Conservation (phyloP, 1,140 invertebrate species). For the Heliconius eleuchia region DNA sequence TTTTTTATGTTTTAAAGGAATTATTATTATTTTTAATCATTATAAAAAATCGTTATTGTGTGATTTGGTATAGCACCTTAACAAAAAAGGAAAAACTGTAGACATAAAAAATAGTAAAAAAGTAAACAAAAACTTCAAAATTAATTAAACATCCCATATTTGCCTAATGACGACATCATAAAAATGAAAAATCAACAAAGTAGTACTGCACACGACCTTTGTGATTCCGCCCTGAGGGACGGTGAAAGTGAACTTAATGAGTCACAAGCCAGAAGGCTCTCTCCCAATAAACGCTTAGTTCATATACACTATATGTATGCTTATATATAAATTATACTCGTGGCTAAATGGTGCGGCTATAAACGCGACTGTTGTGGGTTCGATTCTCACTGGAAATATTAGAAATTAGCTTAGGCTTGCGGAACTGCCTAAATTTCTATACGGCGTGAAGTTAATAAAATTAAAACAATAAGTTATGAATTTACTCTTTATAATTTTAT, state of each 20-base stretch:
- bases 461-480: neutral
- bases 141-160: neutral
- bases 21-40: no score
- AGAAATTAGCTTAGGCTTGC: no score
- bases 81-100: neutral
- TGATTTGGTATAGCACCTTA: no score
- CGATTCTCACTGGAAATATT: no score
- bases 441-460: neutral
- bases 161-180: slow-evolving; percentile 2
- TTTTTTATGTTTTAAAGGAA: no score
- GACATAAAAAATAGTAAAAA: neutral
- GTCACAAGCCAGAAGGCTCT: slow-evolving; percentile 44
- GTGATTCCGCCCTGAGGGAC: slow-evolving; percentile 39
- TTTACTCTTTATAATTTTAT: neutral
- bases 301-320: neutral
- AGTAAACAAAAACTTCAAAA: neutral
- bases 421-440: no score
- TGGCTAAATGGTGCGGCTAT: no score
- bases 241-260: slow-evolving; percentile 66
- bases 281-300: slow-evolving; percentile 45
- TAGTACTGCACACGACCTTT: slow-evolving; percentile 21
- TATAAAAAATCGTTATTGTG: no score
- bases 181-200: slow-evolving; percentile 13
- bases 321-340: neutral
- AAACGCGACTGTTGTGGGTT: no score